A percentile compares a stretch with the other conserved stretches of the same genome.
phyloP scores from a whole-genome alignment of 2,113 vertebrate species.

The Myrmophylax atrothorax region DNA sequence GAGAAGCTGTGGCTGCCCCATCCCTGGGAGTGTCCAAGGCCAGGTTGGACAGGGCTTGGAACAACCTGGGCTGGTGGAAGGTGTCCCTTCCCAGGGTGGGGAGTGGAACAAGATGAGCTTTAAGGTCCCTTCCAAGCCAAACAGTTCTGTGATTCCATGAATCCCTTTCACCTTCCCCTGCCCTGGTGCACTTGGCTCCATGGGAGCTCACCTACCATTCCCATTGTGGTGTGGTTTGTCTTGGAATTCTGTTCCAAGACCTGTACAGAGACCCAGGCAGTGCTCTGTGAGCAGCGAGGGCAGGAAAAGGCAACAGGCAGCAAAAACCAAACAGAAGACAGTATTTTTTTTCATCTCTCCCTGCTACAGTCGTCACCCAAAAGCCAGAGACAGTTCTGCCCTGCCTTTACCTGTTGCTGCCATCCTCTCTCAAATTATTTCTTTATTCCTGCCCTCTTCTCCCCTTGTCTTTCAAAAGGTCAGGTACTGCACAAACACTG shows the following conservation, averaged over 20 bases:
- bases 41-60: not conserved
- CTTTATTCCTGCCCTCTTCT: not conserved
- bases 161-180: not conserved
- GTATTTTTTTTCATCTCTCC: not conserved
- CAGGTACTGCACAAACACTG: not conserved
- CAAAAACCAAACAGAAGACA: not conserved
- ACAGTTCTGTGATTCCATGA: no score
- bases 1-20: no score
- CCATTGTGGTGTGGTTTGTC: not conserved
- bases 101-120: not conserved
- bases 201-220: not conserved
- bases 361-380: not conserved
- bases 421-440: not conserved
- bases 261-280: no score
- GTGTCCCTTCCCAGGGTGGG: not conserved
- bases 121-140: not conserved
- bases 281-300: rapidly evolving
- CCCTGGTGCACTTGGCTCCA: not conserved
- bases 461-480: not conserved
- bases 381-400: not conserved
- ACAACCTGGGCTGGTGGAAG: not conserved
- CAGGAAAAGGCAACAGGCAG: not conserved
- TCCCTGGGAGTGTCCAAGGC: not conserved
- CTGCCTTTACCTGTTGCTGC: not conserved
- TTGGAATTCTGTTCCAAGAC: not conserved